Percentiles rank a stretch among this genome's conserved stretches.
Evolutionary conservation across 2,113 vertebrate species (phyloP).

Genomic region (Trinectes maculatus): DNA sequence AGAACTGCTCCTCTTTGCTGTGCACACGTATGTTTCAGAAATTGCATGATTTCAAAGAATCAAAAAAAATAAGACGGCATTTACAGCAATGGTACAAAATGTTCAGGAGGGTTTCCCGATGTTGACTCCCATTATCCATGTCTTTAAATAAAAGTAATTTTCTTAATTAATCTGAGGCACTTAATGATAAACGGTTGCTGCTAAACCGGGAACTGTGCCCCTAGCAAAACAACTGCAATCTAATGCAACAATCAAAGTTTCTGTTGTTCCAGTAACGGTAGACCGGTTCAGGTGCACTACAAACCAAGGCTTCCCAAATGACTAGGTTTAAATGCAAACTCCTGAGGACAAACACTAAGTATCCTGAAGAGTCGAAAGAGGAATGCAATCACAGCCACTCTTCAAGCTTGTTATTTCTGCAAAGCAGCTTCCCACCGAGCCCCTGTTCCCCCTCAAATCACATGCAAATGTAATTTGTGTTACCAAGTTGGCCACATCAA

Average conservation of each 20-base stretch:
- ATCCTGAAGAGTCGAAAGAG: conserved; percentile 24
- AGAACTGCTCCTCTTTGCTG: conserved; percentile 23
- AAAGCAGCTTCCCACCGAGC: conserved; percentile 27
- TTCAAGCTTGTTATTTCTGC: conserved; percentile 34
- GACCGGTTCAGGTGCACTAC: background rate
- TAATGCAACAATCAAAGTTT: background rate
- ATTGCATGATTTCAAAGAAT: background rate
- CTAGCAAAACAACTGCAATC: background rate
- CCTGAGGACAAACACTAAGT: background rate
- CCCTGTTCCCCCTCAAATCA: conserved; percentile 37
- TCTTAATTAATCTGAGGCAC: too few relatives aligned
- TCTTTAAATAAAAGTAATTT: too few relatives aligned
- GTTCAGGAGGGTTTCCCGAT: background rate
- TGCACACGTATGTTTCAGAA: conserved; percentile 14
- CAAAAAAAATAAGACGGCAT: background rate
- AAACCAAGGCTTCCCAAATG: background rate
- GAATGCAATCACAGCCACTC: conserved; percentile 51
- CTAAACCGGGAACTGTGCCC: too few relatives aligned
- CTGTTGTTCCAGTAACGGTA: too few relatives aligned
- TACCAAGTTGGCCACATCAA: conserved; percentile 43
- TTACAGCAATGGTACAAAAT: background rate
- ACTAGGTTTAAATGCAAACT: background rate
- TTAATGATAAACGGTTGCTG: too few relatives aligned
- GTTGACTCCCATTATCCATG: background rate
- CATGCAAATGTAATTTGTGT: conserved; percentile 73